A percentile compares a stretch with the other conserved stretches of the same genome.
phyloP scores from a whole-genome alignment of 1,140 invertebrate species.

The Glossosoma conforme region DNA sequence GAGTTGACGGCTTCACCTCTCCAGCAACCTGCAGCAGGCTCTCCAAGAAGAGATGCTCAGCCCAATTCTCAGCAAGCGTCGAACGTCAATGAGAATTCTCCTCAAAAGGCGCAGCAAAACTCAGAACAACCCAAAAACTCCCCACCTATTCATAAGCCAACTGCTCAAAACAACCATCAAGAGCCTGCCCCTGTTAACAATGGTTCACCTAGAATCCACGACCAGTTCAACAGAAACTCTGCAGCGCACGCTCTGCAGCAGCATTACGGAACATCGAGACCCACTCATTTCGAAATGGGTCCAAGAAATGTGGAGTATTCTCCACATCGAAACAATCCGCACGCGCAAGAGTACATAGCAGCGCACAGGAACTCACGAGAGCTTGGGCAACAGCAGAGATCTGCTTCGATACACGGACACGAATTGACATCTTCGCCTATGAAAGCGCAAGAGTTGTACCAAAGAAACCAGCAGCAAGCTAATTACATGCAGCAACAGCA shows the following conservation, averaged over 20 bases:
- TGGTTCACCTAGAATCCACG: slow-evolving; percentile 21
- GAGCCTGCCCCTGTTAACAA: slow-evolving; percentile 28
- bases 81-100: slow-evolving; percentile 28
- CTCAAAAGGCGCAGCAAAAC: slow-evolving; percentile 11
- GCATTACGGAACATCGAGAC: slow-evolving; percentile 30
- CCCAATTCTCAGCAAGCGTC: slow-evolving; percentile 17
- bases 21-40: slow-evolving; percentile 14
- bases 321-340: slow-evolving; percentile 37
- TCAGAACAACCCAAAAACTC: slow-evolving; percentile 32
- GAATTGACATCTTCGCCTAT: slow-evolving; percentile 43
- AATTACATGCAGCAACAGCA: slow-evolving; percentile 37
- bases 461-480: slow-evolving; percentile 36
- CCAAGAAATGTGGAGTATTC: slow-evolving; percentile 46
- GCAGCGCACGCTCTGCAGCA: slow-evolving; percentile 25
- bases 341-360: slow-evolving; percentile 42
- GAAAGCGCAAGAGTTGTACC: slow-evolving; percentile 39
- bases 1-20: slow-evolving; percentile 35
- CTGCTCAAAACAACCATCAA: slow-evolving; percentile 30
- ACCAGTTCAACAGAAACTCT: slow-evolving; percentile 20
- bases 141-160: slow-evolving; percentile 17
- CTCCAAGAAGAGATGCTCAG: slow-evolving; percentile 20
- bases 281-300: slow-evolving; percentile 49
- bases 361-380: slow-evolving; percentile 37
- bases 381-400: slow-evolving; percentile 42
- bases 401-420: slow-evolving; percentile 47